Evolutionary conservation across 2,888 invertebrate species (phyloP).

Genomic region (Microchrysa polita): DNA sequence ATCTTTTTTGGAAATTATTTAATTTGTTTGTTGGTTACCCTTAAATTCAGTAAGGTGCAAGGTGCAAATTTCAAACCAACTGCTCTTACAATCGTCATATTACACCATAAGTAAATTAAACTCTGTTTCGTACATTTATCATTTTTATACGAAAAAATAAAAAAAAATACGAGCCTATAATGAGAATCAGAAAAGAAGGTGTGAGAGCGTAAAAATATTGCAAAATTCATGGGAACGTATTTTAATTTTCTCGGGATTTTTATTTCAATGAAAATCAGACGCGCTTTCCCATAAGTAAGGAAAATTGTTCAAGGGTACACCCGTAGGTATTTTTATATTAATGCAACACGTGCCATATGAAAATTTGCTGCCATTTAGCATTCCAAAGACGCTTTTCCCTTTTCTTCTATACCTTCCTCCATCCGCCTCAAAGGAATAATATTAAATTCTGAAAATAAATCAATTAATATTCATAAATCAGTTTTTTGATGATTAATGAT

Average conservation of each 20-base stretch:
- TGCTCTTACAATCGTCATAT: neutral
- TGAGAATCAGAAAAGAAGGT: neutral
- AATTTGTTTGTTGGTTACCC: no score
- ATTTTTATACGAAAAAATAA: neutral
- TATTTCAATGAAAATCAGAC: slow-evolving; percentile 2
- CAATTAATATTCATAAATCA: no score
- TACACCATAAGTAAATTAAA: neutral
- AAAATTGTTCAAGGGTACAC: slow-evolving; percentile 17
- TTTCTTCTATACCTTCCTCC: no score
- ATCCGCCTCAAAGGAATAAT: no score
- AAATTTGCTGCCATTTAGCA: neutral
- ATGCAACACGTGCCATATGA: neutral
- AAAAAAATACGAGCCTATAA: neutral
- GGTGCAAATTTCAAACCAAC: neutral
- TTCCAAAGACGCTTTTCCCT: no score
- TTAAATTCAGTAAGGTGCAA: no score
- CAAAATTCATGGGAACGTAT: neutral
- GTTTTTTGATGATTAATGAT: no score
- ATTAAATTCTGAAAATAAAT: no score
- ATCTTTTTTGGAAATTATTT: no score
- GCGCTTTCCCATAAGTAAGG: neutral
- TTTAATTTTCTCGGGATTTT: neutral
- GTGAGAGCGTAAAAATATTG: slow-evolving; percentile 2
- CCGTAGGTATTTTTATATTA: no score
- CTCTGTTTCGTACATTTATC: slow-evolving; percentile 1